These are phyloP conservation scores for Bradypus variegatus DNA, from an alignment of 2,797 vertebrate species.

Conservation along the genomic window DNA sequence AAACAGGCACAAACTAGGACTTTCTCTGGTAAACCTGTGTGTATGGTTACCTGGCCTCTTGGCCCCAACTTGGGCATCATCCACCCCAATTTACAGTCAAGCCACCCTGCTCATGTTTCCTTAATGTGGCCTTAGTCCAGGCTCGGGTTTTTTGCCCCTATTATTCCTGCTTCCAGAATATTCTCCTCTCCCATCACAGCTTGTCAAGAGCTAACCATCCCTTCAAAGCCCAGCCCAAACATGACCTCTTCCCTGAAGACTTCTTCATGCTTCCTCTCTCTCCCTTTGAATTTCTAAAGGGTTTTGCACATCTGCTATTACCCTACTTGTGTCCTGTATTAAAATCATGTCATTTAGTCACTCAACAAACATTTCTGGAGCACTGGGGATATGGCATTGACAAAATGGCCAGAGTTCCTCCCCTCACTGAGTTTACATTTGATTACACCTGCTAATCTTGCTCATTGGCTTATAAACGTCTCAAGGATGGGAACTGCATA, in stretches of 20 bases:
- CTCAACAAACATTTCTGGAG: neutral
- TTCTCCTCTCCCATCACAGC: neutral
- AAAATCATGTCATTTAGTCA: neutral
- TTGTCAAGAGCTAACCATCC: neutral
- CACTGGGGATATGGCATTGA: neutral
- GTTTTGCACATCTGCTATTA: neutral
- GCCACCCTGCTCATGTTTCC: neutral
- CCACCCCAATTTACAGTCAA: neutral
- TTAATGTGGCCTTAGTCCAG: neutral
- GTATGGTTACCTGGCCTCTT: neutral
- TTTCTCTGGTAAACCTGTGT: neutral
- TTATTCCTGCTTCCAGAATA: neutral
- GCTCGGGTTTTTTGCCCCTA: fast-evolving
- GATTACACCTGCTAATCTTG: neutral
- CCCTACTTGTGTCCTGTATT: neutral
- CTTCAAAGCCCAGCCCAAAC: neutral
- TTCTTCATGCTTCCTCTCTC: neutral
- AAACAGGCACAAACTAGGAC: neutral
- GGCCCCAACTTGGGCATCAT: neutral
- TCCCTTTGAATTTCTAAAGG: neutral
- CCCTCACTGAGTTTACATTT: neutral
- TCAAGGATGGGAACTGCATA: neutral
- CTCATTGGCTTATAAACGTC: neutral
- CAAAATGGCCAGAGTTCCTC: neutral
- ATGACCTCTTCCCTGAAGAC: neutral